phyloP scores from a whole-genome alignment of 2,797 vertebrate species.

The Crenuchus spilurus region DNA sequence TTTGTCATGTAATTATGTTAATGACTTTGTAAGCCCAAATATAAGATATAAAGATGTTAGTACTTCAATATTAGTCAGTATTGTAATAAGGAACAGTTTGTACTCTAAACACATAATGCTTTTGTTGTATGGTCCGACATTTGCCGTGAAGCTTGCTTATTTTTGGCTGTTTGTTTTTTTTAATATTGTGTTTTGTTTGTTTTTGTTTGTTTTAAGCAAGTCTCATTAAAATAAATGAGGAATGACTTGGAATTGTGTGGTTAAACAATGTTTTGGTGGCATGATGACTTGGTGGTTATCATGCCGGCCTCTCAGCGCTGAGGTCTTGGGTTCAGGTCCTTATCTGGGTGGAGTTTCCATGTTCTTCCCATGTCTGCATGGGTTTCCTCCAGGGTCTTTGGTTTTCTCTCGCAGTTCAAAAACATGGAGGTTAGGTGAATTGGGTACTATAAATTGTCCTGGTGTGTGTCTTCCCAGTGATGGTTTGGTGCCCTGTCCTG shows the following conservation, averaged over 20 bases:
- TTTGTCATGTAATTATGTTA: conserved; percentile 45
- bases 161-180: conserved; percentile 65
- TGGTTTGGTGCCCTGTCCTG: no score
- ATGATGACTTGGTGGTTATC: no score
- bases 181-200: conserved; percentile 52
- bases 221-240: conserved; percentile 74
- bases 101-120: conserved; percentile 53
- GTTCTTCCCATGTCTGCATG: no score
- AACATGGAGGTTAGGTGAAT: no score
- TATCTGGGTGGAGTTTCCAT: no score
- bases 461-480: no score
- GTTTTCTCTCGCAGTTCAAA: no score
- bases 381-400: no score
- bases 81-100: conserved; percentile 69
- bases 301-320: no score
- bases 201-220: conserved; percentile 32
- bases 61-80: conserved; percentile 56
- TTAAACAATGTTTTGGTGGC: no score
- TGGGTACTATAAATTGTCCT: no score
- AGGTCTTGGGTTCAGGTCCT: no score
- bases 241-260: conserved; percentile 12
- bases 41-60: conserved; percentile 47
- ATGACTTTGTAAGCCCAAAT: conserved; percentile 49
- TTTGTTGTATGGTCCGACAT: conserved; percentile 49
- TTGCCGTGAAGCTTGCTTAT: conserved; percentile 61